Evolutionary conservation across 2,797 vertebrate genomes (phyloP).

Genomic region (Falco rusticolus): DNA sequence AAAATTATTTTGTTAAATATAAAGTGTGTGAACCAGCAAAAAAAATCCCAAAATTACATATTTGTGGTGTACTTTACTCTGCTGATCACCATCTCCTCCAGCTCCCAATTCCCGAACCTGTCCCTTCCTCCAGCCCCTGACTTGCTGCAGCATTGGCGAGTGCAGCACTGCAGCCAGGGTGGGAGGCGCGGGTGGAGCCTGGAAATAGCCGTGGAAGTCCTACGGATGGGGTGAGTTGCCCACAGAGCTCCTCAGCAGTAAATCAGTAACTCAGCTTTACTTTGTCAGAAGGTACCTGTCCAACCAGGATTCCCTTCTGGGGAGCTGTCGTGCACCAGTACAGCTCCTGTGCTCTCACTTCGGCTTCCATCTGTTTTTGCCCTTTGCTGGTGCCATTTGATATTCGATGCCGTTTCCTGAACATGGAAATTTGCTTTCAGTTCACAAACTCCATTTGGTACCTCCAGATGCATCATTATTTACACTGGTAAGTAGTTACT

Average conservation of each 20-base stretch:
- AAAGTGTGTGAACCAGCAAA: slow-evolving; percentile 88
- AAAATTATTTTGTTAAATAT: slow-evolving; percentile 99
- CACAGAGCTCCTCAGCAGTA: not conserved
- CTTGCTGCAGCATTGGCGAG: not conserved
- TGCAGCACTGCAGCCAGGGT: not conserved
- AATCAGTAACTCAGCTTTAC: not conserved
- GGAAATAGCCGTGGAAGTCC: not conserved
- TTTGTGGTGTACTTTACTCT: slow-evolving; percentile 72
- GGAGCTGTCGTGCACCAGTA: accelerated
- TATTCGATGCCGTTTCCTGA: slow-evolving; percentile 5
- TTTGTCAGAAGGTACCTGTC: not conserved
- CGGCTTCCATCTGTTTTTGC: not conserved
- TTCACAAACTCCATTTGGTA: slow-evolving; percentile 56
- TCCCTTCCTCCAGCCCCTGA: not conserved
- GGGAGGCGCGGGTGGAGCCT: not conserved
- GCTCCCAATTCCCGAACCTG: not conserved
- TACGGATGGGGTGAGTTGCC: not conserved
- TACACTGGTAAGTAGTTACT: slow-evolving; percentile 72
- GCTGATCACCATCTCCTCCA: not conserved
- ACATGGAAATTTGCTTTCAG: slow-evolving; percentile 58
- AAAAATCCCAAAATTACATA: not conserved
- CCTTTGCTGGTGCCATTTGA: slow-evolving; percentile 25
- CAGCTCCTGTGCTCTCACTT: not conserved
- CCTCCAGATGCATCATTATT: slow-evolving; percentile 71
- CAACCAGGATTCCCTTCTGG: accelerated